phyloP scores from a whole-genome alignment of 1,140 invertebrate species.

The Caenorhabditis remanei region DNA sequence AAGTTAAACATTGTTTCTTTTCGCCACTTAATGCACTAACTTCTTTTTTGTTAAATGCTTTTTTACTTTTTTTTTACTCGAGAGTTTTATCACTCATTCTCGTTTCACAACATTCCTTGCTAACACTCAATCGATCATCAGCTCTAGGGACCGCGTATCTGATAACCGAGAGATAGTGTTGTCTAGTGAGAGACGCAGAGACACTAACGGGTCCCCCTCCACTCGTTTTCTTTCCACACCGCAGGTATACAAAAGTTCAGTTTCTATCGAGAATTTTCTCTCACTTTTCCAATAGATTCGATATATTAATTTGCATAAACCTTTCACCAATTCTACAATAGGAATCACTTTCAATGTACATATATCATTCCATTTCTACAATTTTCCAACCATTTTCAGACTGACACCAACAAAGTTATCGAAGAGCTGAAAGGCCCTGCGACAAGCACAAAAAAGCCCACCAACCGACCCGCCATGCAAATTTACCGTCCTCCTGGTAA shows the following conservation, averaged over 20 bases:
- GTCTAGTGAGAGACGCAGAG: not conserved
- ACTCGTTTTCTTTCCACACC: not conserved
- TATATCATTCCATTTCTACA: not conserved
- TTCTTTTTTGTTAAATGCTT: not conserved
- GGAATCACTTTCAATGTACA: not conserved
- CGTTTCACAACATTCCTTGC: slow-evolving; percentile 14
- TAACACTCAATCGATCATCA: slow-evolving; percentile 24
- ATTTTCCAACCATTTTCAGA: not conserved
- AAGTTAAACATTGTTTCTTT: slow-evolving; percentile 24
- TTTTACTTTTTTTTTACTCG: not conserved
- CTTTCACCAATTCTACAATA: not conserved
- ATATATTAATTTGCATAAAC: slow-evolving; percentile 30
- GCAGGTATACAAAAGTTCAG: slow-evolving; percentile 19
- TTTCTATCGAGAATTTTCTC: not conserved
- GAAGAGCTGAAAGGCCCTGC: slow-evolving; percentile 23
- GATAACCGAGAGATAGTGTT: slow-evolving; percentile 32
- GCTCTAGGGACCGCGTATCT: slow-evolving; percentile 34
- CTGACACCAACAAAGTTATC: slow-evolving; percentile 39
- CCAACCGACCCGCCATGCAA: slow-evolving; percentile 65
- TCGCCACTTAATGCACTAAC: slow-evolving; percentile 22
- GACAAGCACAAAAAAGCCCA: slow-evolving; percentile 59
- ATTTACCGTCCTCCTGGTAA: slow-evolving; percentile 66
- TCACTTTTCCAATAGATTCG: not conserved
- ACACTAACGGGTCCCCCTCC: not conserved
- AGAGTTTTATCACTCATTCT: slow-evolving; percentile 12